Evolutionary conservation across 2,113 vertebrate genomes (phyloP).

Genomic region (Tetraodon nigroviridis): DNA sequence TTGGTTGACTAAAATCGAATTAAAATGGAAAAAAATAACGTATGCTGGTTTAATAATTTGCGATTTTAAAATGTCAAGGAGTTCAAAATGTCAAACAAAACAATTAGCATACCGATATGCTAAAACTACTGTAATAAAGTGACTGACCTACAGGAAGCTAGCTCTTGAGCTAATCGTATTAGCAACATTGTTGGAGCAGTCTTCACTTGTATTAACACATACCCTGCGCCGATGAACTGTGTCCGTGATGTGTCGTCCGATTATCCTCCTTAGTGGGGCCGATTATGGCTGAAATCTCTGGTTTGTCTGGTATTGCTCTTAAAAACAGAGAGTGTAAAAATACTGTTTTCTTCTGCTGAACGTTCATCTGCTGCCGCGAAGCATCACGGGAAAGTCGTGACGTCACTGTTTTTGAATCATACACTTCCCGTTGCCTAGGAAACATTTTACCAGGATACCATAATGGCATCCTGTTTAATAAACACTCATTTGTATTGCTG

Average conservation of each 20-base stretch:
- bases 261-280: rapidly evolving
- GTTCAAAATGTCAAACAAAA: too few relatives aligned
- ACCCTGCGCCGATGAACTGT: slow-evolving; percentile 19
- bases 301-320: slow-evolving; percentile 6
- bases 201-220: slow-evolving; percentile 15
- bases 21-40: too few relatives aligned
- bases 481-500: too few relatives aligned
- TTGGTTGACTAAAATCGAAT: too few relatives aligned
- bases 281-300: neutral
- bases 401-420: slow-evolving; percentile 77
- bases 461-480: neutral
- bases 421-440: slow-evolving; percentile 68
- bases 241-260: neutral
- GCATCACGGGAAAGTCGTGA: slow-evolving; percentile 78
- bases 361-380: slow-evolving; percentile 50
- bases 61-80: neutral
- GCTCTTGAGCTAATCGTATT: slow-evolving; percentile 42
- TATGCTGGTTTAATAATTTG: neutral
- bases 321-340: slow-evolving; percentile 15
- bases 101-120: slow-evolving; percentile 1
- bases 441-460: slow-evolving; percentile 39
- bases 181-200: slow-evolving; percentile 53
- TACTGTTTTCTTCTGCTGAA: slow-evolving; percentile 51
- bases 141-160: slow-evolving; percentile 22
- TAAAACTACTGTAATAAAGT: slow-evolving; percentile 35